phyloP scores from a whole-genome alignment of 2,888 invertebrate genomes.

The Dynastes grantii region DNA sequence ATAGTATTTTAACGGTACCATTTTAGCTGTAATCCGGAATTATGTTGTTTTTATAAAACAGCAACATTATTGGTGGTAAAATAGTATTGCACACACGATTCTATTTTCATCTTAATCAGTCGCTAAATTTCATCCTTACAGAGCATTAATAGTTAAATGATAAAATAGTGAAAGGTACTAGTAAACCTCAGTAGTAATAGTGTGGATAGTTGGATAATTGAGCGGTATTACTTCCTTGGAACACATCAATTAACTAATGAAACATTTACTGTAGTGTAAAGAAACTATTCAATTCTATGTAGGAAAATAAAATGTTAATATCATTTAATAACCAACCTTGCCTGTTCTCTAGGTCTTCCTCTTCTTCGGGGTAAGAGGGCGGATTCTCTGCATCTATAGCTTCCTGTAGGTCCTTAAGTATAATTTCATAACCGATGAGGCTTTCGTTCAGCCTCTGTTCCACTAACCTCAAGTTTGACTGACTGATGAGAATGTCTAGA shows the following conservation, averaged over 20 bases:
- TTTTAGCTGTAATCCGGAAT: conserved; percentile 55
- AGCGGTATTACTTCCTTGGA: no score
- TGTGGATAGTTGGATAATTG: no score
- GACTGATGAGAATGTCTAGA: conserved; percentile 82
- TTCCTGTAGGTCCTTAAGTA: conserved; percentile 85
- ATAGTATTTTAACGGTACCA: conserved; percentile 59
- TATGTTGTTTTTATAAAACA: conserved; percentile 11
- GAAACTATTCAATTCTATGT: background rate
- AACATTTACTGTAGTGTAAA: no score
- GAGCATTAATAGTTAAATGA: no score
- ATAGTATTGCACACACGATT: no score
- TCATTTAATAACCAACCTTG: conserved; percentile 72
- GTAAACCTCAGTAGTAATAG: no score
- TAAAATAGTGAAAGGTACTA: no score
- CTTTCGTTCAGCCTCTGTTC: conserved; percentile 76
- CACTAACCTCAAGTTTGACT: conserved; percentile 77
- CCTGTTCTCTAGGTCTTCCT: conserved; percentile 81
- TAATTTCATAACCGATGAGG: conserved; percentile 79
- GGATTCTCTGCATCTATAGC: conserved; percentile 89
- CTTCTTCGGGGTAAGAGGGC: conserved; percentile 76
- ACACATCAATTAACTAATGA: no score
- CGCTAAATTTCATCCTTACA: no score
- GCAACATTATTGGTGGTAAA: no score
- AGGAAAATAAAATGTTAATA: background rate
- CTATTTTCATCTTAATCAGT: no score